Conservation (phyloP, 2,888 invertebrate genomes). For the Drosophila neotestacea region DNA sequence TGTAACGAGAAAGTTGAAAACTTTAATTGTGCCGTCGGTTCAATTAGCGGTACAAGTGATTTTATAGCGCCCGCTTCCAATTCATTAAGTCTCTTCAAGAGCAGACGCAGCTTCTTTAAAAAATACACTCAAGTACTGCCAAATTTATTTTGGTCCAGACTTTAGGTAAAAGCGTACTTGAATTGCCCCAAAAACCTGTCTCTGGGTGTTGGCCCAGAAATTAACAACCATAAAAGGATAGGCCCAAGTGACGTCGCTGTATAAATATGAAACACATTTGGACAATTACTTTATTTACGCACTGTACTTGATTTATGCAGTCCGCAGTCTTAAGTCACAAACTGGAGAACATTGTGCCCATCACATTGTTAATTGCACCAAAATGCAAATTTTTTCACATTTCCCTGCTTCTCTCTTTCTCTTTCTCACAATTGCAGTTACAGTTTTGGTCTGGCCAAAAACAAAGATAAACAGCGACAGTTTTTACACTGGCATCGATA, state of each 20-base stretch:
- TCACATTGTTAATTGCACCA: conserved; percentile 75
- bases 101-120: conserved; percentile 21
- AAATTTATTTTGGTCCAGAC: neutral
- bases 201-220: conserved; percentile 75
- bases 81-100: conserved; percentile 35
- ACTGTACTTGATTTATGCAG: conserved; percentile 77
- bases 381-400: conserved; percentile 65
- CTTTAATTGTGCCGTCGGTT: conserved; percentile 67
- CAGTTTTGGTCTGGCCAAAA: conserved; percentile 39
- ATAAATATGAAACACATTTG: conserved; percentile 48
- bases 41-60: conserved; percentile 78
- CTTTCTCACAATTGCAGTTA: conserved; percentile 32
- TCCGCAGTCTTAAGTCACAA: conserved; percentile 25
- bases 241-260: conserved; percentile 36
- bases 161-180: conserved; percentile 3
- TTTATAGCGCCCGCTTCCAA: conserved; percentile 68
- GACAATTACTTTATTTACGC: conserved; percentile 82
- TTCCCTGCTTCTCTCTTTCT: neutral
- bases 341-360: conserved; percentile 4
- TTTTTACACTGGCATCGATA: conserved; percentile 60
- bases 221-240: conserved; percentile 54
- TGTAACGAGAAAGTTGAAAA: conserved; percentile 61
- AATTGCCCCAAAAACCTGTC: conserved; percentile 21
- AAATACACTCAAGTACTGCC: conserved; percentile 19
- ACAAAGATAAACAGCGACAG: conserved; percentile 75